A percentile compares a stretch with the other conserved stretches of the same genome.
These are phyloP conservation scores for Sus cebifrons DNA, from an alignment of 2,797 vertebrate genomes.

Conservation along the genomic window DNA sequence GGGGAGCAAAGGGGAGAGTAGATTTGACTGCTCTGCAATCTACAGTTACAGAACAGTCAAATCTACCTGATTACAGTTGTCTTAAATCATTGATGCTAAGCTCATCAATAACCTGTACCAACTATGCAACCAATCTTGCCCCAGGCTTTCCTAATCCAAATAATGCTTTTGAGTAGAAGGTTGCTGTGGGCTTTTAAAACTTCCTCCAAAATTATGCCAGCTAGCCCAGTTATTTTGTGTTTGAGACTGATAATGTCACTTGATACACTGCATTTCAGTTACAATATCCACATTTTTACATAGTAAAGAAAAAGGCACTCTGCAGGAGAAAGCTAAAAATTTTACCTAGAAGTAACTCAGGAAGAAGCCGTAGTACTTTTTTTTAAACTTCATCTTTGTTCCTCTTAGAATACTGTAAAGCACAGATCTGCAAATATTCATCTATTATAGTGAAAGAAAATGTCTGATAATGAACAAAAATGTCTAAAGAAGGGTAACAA, in stretches of 20 bases:
- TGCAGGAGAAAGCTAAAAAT: not conserved
- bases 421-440: not conserved
- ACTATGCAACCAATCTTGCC: not conserved
- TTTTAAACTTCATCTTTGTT: not conserved
- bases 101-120: not conserved
- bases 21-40: not conserved
- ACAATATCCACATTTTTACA: not conserved
- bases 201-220: not conserved
- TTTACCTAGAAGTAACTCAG: not conserved
- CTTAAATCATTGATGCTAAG: not conserved
- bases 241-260: not conserved
- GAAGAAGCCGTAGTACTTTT: not conserved
- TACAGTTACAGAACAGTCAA: not conserved
- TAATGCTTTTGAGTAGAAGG: not conserved
- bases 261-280: not conserved
- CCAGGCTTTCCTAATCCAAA: not conserved
- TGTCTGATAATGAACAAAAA: not conserved
- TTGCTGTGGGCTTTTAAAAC: not conserved
- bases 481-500: not conserved
- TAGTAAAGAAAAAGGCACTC: not conserved
- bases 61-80: not conserved
- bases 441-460: not conserved
- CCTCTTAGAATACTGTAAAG: not conserved
- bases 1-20: not conserved
- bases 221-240: not conserved